These are phyloP conservation scores for Antheraea pernyi DNA, from an alignment of 1,140 invertebrate genomes.

Conservation along the genomic window DNA sequence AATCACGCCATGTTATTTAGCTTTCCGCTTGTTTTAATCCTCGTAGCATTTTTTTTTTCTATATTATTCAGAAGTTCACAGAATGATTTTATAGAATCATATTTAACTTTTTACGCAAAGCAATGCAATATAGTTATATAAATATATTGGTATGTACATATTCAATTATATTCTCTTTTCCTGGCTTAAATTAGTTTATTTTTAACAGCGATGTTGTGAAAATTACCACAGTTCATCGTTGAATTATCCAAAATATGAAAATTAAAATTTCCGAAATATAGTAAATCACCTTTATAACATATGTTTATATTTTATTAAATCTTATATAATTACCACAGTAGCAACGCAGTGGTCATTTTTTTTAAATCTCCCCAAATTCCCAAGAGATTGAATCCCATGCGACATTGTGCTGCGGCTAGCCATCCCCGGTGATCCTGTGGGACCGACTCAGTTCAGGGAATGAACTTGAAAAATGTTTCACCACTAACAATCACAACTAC, in stretches of 20 bases:
- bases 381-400: slow-evolving; percentile 75
- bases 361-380: slow-evolving; percentile 64
- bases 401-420: slow-evolving; percentile 34
- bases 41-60: slow-evolving; percentile 12
- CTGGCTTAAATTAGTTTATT: too few species aligned
- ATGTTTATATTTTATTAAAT: not conserved
- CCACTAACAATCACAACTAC: not conserved
- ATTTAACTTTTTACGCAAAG: too few species aligned
- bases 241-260: too few species aligned
- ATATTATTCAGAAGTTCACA: slow-evolving; percentile 36
- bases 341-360: slow-evolving; percentile 35
- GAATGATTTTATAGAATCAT: not conserved
- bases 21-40: not conserved
- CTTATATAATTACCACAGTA: slow-evolving; percentile 3
- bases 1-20: slow-evolving; percentile 39
- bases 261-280: too few species aligned
- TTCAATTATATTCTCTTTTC: too few species aligned
- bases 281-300: not conserved
- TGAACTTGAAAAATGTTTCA: slow-evolving; percentile 48
- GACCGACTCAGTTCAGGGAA: slow-evolving; percentile 39
- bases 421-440: slow-evolving; percentile 44
- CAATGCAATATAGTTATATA: too few species aligned
- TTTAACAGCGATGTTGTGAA: too few species aligned
- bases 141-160: too few species aligned
- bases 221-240: too few species aligned